Conservation (phyloP, 2,888 invertebrate genomes). For the Rhamphomyia laevipes region DNA sequence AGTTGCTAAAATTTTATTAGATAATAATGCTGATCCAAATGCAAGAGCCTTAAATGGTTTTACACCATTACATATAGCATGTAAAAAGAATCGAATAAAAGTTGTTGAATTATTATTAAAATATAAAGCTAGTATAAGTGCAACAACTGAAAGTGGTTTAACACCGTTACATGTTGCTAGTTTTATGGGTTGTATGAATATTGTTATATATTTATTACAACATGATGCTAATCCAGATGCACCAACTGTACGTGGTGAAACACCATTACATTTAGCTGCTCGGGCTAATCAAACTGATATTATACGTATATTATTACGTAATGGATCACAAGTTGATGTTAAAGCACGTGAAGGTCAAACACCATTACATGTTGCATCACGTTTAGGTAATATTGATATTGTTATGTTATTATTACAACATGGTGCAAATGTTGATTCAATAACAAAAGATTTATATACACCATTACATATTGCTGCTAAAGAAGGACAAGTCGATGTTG, state of each 20-base stretch:
- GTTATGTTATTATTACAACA: constrained; percentile 88
- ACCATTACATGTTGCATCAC: constrained; percentile 89
- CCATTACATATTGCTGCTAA: constrained; percentile 95
- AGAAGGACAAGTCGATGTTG: constrained; percentile 90
- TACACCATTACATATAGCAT: constrained; percentile 95
- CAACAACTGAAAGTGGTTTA: constrained; percentile 69
- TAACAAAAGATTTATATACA: constrained; percentile 91
- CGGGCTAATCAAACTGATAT: constrained; percentile 97
- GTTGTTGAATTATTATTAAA: constrained; percentile 90
- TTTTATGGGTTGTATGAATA: constrained; percentile 99
- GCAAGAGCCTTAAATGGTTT: constrained; percentile 94
- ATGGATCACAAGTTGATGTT: constrained; percentile 73
- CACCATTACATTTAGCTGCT: constrained; percentile 91
- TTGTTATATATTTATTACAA: constrained; percentile 89
- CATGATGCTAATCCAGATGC: constrained; percentile 90
- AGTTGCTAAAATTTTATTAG: constrained; percentile 83
- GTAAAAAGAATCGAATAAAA: constrained; percentile 96
- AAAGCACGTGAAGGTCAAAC: constrained; percentile 83
- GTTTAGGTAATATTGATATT: constrained; percentile 89
- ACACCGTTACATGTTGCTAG: constrained; percentile 96
- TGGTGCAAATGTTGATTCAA: constrained; percentile 77
- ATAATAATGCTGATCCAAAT: constrained; percentile 93
- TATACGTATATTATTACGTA: constrained; percentile 84
- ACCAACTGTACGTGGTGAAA: constrained; percentile 92
- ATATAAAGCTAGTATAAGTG: constrained; percentile 75